Conservation (phyloP, 1,140 invertebrate species). For the Cotesia chilonis region DNA sequence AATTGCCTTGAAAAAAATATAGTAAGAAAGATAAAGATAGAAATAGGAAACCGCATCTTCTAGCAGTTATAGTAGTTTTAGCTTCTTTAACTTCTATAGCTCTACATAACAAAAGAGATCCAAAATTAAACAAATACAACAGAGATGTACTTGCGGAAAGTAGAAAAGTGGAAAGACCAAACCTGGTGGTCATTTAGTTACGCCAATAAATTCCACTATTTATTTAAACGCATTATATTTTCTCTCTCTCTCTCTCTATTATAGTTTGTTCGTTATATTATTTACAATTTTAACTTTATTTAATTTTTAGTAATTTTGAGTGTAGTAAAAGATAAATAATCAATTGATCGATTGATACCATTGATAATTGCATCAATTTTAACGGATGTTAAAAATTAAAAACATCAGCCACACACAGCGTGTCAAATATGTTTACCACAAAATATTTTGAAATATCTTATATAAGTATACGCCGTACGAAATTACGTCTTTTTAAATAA, state of each 20-base stretch:
- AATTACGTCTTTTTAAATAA: background rate
- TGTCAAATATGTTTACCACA: background rate
- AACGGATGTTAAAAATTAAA: background rate
- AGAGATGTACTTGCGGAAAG: constrained; percentile 14
- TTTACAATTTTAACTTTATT: no score
- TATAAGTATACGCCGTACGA: background rate
- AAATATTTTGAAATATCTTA: constrained; percentile 7
- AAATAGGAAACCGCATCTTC: constrained; percentile 17
- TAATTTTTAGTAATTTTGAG: no score
- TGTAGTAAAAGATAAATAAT: no score
- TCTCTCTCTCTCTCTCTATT: background rate
- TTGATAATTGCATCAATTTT: background rate
- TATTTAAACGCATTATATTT: background rate
- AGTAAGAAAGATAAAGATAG: background rate
- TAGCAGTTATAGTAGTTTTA: no score
- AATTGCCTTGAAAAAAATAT: background rate
- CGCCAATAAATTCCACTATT: constrained; percentile 37
- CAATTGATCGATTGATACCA: background rate
- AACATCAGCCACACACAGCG: constrained; percentile 4
- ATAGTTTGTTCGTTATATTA: background rate
- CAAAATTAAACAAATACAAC: no score
- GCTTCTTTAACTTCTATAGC: background rate
- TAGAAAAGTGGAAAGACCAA: background rate
- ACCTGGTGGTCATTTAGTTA: constrained; percentile 29
- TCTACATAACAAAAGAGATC: constrained; percentile 20